A percentile compares a stretch with the other conserved stretches of the same genome.
phyloP scores from a whole-genome alignment of 2,888 invertebrate species.

The Molorchus minor region DNA sequence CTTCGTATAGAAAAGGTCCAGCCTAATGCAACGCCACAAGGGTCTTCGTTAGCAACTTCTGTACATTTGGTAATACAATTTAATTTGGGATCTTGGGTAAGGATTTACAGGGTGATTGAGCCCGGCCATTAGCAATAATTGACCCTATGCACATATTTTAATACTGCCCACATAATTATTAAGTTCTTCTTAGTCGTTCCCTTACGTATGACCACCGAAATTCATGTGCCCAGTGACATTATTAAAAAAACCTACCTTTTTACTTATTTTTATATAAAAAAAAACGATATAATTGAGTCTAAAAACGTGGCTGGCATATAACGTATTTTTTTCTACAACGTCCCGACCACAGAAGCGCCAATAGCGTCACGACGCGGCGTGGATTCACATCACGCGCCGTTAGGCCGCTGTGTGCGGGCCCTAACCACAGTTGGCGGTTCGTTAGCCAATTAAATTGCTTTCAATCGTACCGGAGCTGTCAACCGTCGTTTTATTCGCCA shows the following conservation, averaged over 20 bases:
- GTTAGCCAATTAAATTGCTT: constrained; percentile 59
- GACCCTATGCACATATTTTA: too few species aligned
- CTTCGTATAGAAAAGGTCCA: not conserved
- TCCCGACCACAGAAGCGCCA: not conserved
- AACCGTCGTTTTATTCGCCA: constrained; percentile 50
- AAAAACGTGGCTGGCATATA: not conserved
- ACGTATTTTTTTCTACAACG: not conserved
- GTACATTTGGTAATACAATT: too few species aligned
- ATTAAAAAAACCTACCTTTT: too few species aligned
- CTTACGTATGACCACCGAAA: too few species aligned
- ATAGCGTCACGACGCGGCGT: constrained; percentile 27
- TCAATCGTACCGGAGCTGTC: constrained; percentile 53
- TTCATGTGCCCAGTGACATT: too few species aligned
- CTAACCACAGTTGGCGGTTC: constrained; percentile 55
- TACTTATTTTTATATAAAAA: too few species aligned
- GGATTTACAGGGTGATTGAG: too few species aligned
- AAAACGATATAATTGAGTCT: too few species aligned
- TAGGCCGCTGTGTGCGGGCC: constrained; percentile 39
- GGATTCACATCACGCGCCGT: constrained; percentile 49
- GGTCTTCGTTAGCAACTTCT: constrained; percentile 5
- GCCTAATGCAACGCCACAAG: not conserved
- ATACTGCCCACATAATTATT: too few species aligned
- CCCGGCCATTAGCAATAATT: too few species aligned
- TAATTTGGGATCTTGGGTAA: too few species aligned
- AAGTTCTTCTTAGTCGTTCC: too few species aligned